Evolutionary conservation across 2,888 invertebrate genomes (phyloP).

Genomic region (Diogma glabrata): DNA sequence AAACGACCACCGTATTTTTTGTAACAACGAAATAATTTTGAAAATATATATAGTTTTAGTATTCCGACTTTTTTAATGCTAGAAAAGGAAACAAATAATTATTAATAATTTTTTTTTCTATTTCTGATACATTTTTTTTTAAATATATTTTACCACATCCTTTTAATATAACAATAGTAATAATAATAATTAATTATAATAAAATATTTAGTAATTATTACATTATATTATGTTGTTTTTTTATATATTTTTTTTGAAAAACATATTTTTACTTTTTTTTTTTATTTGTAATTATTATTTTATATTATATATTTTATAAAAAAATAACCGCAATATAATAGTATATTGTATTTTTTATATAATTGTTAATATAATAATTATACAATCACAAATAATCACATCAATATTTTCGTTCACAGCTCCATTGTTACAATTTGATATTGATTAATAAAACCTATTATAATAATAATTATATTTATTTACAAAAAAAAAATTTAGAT

Average conservation of each 20-base stretch:
- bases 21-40: too few species aligned
- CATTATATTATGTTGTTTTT: conserved; percentile 13
- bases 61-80: too few species aligned
- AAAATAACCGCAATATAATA: conserved; percentile 13
- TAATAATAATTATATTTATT: too few species aligned
- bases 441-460: conserved; percentile 9
- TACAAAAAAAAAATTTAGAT: too few species aligned
- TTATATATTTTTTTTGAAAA: conserved; percentile 5
- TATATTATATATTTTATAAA: conserved; percentile 17
- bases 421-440: conserved; percentile 31
- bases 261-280: conserved; percentile 11
- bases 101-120: too few species aligned
- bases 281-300: conserved; percentile 13
- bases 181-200: neutral
- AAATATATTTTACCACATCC: too few species aligned
- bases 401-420: conserved; percentile 37
- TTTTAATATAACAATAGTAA: conserved; percentile 8
- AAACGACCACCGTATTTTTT: too few species aligned
- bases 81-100: too few species aligned
- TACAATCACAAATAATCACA: conserved; percentile 38
- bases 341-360: conserved; percentile 10
- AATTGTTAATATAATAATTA: conserved; percentile 20
- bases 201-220: conserved; percentile 12
- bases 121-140: too few species aligned
- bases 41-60: too few species aligned